Percentiles rank a stretch among this genome's conserved stretches.
Evolutionary conservation across 2,113 vertebrate species (phyloP).

Genomic region (Leptosomus discolor): DNA sequence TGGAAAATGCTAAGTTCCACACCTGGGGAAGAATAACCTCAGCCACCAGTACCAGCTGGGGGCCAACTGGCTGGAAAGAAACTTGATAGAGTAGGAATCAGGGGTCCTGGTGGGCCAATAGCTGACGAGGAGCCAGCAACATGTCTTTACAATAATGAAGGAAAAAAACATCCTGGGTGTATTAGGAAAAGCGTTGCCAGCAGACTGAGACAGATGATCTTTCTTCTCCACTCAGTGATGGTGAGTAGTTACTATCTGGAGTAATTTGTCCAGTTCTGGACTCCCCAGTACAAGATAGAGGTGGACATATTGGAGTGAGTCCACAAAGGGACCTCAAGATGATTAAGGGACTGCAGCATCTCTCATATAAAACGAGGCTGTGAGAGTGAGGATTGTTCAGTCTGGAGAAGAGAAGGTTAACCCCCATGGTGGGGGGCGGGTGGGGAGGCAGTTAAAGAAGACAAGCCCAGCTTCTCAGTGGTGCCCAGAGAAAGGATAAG

Average conservation of each 20-base stretch:
- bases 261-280: neutral
- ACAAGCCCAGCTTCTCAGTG: neutral
- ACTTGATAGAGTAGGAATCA: neutral
- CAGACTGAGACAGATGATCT: neutral
- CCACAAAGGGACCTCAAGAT: neutral
- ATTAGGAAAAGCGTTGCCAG: neutral
- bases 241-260: neutral
- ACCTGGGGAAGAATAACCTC: neutral
- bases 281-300: neutral
- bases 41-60: neutral
- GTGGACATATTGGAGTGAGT: neutral
- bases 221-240: neutral
- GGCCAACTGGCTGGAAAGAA: neutral
- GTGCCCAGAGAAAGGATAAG: neutral
- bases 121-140: neutral
- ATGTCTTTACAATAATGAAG: neutral
- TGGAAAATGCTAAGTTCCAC: neutral
- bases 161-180: neutral
- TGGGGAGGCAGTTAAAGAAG: neutral
- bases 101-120: neutral
- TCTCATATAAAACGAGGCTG: neutral
- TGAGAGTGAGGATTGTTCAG: neutral
- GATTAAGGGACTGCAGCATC: neutral
- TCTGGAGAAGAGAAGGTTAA: neutral
- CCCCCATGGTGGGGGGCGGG: too few relatives aligned